Percentiles rank a stretch among this genome's conserved stretches.
These are phyloP conservation scores for Eristalis arbustorum DNA, from an alignment of 2,888 invertebrate species.

Conservation along the genomic window DNA sequence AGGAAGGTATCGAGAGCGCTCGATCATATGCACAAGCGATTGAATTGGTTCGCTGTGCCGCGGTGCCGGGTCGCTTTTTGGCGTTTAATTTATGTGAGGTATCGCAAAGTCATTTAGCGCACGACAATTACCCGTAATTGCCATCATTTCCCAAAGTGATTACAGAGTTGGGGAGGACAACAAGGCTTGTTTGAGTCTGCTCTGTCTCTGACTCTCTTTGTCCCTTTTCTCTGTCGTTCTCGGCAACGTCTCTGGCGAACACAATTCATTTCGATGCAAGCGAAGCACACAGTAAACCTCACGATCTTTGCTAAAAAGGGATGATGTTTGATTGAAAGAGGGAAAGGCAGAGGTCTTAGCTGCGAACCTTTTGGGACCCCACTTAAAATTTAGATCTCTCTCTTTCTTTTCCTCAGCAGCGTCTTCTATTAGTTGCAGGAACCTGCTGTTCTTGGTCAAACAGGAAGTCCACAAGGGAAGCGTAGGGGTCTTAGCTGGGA, in stretches of 20 bases:
- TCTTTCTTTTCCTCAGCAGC: too few species aligned
- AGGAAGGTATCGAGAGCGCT: constrained; percentile 53
- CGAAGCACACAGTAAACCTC: too few species aligned
- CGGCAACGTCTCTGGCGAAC: too few species aligned
- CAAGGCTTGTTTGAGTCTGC: not conserved
- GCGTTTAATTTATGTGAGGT: constrained; percentile 62
- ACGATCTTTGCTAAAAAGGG: too few species aligned
- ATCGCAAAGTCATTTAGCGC: constrained; percentile 68
- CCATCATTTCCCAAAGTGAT: constrained; percentile 66
- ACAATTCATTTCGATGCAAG: too few species aligned
- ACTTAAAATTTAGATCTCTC: too few species aligned
- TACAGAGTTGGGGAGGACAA: not conserved
- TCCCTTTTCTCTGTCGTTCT: too few species aligned
- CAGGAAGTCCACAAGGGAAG: not conserved
- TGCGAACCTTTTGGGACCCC: too few species aligned
- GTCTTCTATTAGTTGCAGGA: constrained; percentile 47
- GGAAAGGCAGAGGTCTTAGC: too few species aligned
- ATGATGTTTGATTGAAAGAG: too few species aligned
- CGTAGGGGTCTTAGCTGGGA: not conserved
- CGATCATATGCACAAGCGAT: constrained; percentile 53
- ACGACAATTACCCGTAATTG: constrained; percentile 67
- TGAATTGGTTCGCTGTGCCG: constrained; percentile 22
- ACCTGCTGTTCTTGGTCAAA: too few species aligned
- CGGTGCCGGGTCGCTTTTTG: constrained; percentile 35
- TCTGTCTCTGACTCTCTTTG: not conserved